Conservation (phyloP, 2,113 vertebrate species). For the Nettapus auritus region DNA sequence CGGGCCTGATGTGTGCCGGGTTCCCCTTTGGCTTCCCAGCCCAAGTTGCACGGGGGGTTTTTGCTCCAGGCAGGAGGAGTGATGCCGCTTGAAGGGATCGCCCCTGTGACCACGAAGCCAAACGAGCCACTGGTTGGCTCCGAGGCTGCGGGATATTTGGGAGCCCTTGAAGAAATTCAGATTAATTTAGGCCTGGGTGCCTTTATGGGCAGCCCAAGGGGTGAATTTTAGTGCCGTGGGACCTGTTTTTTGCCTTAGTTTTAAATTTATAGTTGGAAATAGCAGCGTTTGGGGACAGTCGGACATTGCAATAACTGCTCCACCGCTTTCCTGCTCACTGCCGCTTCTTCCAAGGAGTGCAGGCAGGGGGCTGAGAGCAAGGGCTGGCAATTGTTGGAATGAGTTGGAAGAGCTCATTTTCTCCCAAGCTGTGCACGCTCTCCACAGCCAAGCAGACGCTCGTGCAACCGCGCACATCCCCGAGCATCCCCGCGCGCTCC, state of each 20-base stretch:
- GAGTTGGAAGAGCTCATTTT: conserved; percentile 38
- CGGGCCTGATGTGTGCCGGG: background rate
- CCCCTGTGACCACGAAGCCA: background rate
- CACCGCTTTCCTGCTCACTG: background rate
- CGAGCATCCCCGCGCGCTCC: background rate
- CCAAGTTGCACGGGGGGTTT: rapidly evolving
- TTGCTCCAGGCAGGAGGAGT: rapidly evolving
- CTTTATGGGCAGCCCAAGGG: background rate
- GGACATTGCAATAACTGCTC: background rate
- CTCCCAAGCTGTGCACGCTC: conserved; percentile 57
- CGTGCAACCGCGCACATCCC: background rate
- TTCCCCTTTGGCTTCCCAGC: background rate
- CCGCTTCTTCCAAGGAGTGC: background rate
- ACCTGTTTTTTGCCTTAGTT: background rate
- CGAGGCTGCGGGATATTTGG: background rate
- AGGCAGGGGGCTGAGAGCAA: conserved; percentile 28
- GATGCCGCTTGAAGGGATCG: background rate
- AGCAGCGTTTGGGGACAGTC: background rate
- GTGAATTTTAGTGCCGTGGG: background rate
- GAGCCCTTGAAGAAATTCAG: background rate
- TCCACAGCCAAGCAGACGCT: background rate
- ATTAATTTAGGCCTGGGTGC: background rate
- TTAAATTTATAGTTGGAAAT: background rate
- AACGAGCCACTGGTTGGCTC: rapidly evolving
- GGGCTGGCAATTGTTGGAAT: background rate